These are phyloP conservation scores for Limnothrissa miodon DNA, from an alignment of 2,113 vertebrate species.

Conservation along the genomic window DNA sequence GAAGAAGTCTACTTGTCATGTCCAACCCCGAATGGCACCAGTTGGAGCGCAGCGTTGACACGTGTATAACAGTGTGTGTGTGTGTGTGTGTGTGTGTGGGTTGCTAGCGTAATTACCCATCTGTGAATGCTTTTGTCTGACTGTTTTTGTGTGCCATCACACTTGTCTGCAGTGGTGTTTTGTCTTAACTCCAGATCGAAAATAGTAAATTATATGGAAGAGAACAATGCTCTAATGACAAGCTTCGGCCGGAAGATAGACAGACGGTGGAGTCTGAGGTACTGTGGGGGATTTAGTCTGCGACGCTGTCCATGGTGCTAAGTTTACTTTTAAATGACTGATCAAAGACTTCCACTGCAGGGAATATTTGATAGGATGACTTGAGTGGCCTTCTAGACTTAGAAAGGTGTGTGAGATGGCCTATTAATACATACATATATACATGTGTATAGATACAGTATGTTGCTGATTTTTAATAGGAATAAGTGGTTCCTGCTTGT, in stretches of 20 bases:
- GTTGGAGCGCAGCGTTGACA: not conserved
- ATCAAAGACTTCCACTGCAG: not conserved
- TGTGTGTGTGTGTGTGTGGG: not conserved
- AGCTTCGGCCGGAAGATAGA: not conserved
- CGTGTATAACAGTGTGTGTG: not conserved
- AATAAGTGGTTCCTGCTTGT: no score
- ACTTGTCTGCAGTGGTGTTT: not conserved
- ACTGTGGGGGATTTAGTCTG: not conserved
- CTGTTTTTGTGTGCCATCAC: not conserved
- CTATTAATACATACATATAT: no score
- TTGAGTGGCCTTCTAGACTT: not conserved
- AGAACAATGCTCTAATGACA: not conserved
- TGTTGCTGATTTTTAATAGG: no score
- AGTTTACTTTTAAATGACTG: not conserved
- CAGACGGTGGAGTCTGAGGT: not conserved
- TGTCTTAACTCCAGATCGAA: not conserved
- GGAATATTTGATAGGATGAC: not conserved
- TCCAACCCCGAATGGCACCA: not conserved
- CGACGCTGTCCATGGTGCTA: slow-evolving; percentile 45
- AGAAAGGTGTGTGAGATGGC: no score
- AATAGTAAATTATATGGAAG: not conserved
- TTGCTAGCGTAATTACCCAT: no score
- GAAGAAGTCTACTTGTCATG: not conserved
- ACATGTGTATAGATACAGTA: no score
- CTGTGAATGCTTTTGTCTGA: not conserved